Base-by-base conservation (phyloP, 2,888 invertebrate genomes). In the Dione juno region DNA sequence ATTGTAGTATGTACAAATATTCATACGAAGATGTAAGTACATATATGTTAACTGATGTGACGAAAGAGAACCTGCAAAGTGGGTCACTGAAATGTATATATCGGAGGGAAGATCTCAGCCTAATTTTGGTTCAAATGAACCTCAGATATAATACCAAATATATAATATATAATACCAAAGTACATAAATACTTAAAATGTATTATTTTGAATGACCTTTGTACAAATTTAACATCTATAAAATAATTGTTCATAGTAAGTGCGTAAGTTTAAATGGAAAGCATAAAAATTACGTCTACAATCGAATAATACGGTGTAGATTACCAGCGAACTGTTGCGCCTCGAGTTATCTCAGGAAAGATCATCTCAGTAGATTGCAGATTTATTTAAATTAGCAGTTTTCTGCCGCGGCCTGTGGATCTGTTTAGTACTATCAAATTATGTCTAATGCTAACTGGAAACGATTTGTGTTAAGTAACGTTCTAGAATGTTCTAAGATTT, bases 321-420 rank as follows among this genome's bases (percentile, higher is more conserved):
- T 83, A 87, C 82, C 80, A 83, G 82, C 86, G 82, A 89, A 86
- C 89, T 89, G 90, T 90, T 90, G 90, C 90, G 84, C 78, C 78
- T 77, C 75, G 78, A 82, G 80, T 71, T 76, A 78, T 77, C 82
- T 75, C 79, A 58, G 53, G 74, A 75, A 75, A 78, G 77, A 80
- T 78, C 76, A 80, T 78, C 77, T 78, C 77, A 67, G 75, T 73
- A 82, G 80, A 84, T 83, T 80, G 82, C 78, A 79, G 78, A 80
- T 82, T 87, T 82, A 85, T 84, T 85, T 74, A 82, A 85, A 83
- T 76, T 65, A 77, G 70, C 67, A 68, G 67, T 82, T 82, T 76
- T 80, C 77, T 69, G 70, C 72, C 10, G 40, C 35, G 48, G 71
- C 70, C 69, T 74, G 70, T 73, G 76, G 77, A 80, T 79, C 76